These are phyloP conservation scores for Argyrosomus regius DNA, from an alignment of 2,797 vertebrate genomes.

Conservation along the genomic window DNA sequence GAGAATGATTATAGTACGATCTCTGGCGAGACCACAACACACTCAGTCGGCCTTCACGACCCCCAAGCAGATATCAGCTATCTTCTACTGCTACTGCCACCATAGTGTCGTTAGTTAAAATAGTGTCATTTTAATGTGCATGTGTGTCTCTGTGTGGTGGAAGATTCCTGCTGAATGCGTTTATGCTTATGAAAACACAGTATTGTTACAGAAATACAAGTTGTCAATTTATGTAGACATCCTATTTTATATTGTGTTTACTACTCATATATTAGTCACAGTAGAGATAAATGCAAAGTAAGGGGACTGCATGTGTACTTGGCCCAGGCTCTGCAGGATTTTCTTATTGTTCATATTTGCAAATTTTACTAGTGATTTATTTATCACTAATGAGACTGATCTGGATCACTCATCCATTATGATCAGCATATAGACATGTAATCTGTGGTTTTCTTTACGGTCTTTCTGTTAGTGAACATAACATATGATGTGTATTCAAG, in stretches of 20 bases:
- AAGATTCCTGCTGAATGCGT: conserved; percentile 19
- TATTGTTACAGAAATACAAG: conserved; percentile 18
- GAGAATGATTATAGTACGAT: conserved; percentile 66
- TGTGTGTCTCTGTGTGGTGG: not conserved
- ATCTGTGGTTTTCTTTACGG: conserved; percentile 1
- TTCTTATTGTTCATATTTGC: conserved; percentile 5
- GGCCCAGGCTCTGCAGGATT: conserved; percentile 16
- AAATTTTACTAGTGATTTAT: conserved; percentile 25
- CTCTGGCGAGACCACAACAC: conserved; percentile 53
- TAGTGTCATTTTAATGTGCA: conserved; percentile 17
- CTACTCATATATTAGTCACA: conserved; percentile 1
- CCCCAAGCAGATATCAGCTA: conserved; percentile 47
- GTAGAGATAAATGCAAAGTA: conserved; percentile 32
- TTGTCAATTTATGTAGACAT: not conserved
- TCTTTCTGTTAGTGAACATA: not conserved
- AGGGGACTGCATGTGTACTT: conserved; percentile 16
- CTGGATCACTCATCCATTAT: conserved; percentile 24
- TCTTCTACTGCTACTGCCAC: conserved; percentile 34
- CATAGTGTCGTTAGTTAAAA: conserved; percentile 8
- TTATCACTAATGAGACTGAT: conserved; percentile 29
- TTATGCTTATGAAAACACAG: conserved; percentile 10
- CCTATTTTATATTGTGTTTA: not conserved
- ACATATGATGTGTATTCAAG: not conserved
- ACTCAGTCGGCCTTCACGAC: conserved; percentile 46
- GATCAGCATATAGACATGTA: not conserved